Base-by-base conservation (phyloP, 2,113 vertebrate genomes). In the Rhea americana region DNA sequence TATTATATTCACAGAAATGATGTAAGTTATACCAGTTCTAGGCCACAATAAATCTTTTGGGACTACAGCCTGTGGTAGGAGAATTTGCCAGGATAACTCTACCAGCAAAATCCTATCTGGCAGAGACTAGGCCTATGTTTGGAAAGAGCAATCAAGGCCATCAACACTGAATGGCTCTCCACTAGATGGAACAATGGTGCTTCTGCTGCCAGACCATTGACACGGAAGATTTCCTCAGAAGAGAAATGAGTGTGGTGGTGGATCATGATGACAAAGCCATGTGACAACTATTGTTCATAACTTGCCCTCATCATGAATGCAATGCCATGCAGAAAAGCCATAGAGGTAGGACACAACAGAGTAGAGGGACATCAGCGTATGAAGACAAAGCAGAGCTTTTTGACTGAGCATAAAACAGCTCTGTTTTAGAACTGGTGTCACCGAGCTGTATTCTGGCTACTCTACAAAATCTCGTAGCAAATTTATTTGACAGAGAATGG, bases 141-240 rank as follows among this genome's bases (percentile, higher is more conserved):
- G 95, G 95, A 89, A 96, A 85, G 89, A 94, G 71, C 87, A 96
- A 94, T 95, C 74, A 91, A 87, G 92, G 84, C 92, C 95, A 94
- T 96, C 96, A 96, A 91, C 95, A 92, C 93, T 92, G 91, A 94
- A 96, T 95, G 96, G 80, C 92, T 92, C 94, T 93, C 86, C 94
- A 95, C 89, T 93, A 86, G 86, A 93, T 89, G 86, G 86, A 96
- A 96, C 96, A 96, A 96, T 96, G 95, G 89, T 76, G 53, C 45
- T 92, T 94, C 81, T 89, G 62, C 96, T 96, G 95, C 96, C 96
- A 96, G 95, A 91, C 93, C 95, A 95, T 96, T 90, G 93, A 92
- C 95, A 94, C 70, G 58, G 77, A 93, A 82, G 93, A 96, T 96
- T 94, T 96, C 95, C 71, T 91, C 91, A 89, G 62, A 86, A 90